Conservation (phyloP, 2,888 invertebrate species). For the Drosophila formosana region DNA sequence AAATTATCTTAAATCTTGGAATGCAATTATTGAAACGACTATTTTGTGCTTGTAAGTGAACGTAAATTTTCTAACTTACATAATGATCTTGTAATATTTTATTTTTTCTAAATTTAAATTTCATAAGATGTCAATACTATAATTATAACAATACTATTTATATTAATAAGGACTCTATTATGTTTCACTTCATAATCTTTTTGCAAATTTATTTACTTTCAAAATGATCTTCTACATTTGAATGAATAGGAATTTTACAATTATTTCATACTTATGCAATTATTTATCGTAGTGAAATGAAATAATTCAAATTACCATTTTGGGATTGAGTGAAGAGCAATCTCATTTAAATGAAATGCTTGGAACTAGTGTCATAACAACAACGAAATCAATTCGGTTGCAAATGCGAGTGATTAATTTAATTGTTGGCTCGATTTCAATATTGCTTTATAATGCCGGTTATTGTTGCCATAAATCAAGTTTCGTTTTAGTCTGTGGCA, state of each 20-base stretch:
- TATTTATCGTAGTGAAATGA: background rate
- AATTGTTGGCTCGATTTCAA: constrained; percentile 14
- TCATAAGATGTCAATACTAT: too few species aligned
- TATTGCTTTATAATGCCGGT: constrained; percentile 11
- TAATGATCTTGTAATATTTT: too few species aligned
- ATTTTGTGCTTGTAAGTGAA: background rate
- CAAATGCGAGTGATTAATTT: constrained; percentile 6
- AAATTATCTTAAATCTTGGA: background rate
- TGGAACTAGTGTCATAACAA: constrained; percentile 1
- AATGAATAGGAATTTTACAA: too few species aligned
- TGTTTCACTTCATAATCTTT: too few species aligned
- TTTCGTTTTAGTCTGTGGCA: constrained; percentile 8
- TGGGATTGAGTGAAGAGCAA: background rate
- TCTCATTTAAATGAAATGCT: background rate
- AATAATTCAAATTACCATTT: background rate
- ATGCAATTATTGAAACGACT: background rate
- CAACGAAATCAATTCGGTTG: constrained; percentile 1
- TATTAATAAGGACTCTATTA: too few species aligned
- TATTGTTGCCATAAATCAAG: constrained; percentile 46
- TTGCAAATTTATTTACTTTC: too few species aligned
- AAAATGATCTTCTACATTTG: too few species aligned
- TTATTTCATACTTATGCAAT: too few species aligned
- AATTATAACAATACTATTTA: too few species aligned
- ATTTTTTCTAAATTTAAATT: too few species aligned
- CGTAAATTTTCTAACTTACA: too few species aligned